These are phyloP conservation scores for Probosciger aterrimus DNA, from an alignment of 2,113 vertebrate genomes.

Conservation along the genomic window DNA sequence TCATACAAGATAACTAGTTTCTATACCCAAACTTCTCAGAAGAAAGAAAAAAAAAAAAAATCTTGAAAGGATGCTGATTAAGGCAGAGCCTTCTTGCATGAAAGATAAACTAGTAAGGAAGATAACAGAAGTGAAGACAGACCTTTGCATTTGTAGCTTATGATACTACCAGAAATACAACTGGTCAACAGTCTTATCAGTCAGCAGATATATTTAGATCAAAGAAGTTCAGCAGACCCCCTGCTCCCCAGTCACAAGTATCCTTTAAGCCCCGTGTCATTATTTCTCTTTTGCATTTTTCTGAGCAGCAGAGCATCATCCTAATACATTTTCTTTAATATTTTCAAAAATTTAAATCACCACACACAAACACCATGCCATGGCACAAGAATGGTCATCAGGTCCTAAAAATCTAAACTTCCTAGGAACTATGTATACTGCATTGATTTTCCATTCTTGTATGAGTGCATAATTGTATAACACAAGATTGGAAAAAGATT, in stretches of 20 bases:
- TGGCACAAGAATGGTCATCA: neutral
- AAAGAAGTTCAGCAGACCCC: neutral
- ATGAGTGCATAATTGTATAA: neutral
- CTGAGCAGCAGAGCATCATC: neutral
- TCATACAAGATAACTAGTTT: neutral
- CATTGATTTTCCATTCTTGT: neutral
- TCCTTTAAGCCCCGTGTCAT: neutral
- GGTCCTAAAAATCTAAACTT: neutral
- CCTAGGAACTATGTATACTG: neutral
- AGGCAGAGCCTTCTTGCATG: neutral
- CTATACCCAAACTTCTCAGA: neutral
- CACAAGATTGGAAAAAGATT: neutral
- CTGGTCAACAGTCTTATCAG: neutral
- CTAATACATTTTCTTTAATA: neutral
- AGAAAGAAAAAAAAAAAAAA: neutral
- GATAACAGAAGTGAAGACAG: neutral
- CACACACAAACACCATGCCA: rapidly evolving
- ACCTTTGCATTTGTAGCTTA: neutral
- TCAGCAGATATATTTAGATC: neutral
- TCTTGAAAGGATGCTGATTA: neutral
- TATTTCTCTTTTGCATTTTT: neutral
- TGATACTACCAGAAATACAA: neutral
- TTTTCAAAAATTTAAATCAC: neutral
- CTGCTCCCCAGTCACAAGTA: neutral
- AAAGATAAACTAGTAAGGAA: neutral